Base-by-base conservation (phyloP, 2,888 invertebrate genomes). In the Scrobipalpa costella region DNA sequence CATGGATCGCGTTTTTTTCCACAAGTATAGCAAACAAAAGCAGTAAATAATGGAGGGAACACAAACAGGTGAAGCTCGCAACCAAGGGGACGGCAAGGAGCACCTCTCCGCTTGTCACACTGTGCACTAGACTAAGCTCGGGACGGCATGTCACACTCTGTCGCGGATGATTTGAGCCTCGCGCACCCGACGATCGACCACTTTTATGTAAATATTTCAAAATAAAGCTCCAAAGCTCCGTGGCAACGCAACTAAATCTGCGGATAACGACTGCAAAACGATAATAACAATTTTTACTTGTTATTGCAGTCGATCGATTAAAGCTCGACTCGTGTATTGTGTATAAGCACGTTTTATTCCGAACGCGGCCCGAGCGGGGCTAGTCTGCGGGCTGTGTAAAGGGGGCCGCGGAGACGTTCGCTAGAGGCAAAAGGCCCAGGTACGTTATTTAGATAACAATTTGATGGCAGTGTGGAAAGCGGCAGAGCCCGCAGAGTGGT, bases 1-100 rank as follows among this genome's bases (percentile, higher is more conserved):
- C 90, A 91, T 91, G 89, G 90, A 88, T 90, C 88, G 89, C 87
- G 89, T 78, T 89, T 89, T 86, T 76, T 89, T 86, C 76, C 89
- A 85, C 90, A 83, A 79, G 71, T 78, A 80, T 86, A 83, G 80
- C 76, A 84, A 85, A 84, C 73, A 67, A 82, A 83, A 82, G 77
- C 76, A 73, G 80, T 77, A 83, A 78, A 73, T 73, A 81, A 81
- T 71, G 71, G 72, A 79, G 76, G 77, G 71, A 79, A 79, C 76
- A 80, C 66, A 75, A 83, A 79, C 74, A 69, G 83, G 80, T 74
- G 79, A 80, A 86, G 87, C 86, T 84, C 78, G 88, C 85, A 90
- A 90, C 81, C 73, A 82, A 90, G 84, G 84, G 76, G 72, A 81
- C 80, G 77, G 77, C 69, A 82, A 83, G 75, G 81, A 79, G 88